Conservation (phyloP, 2,797 vertebrate genomes). For the Chromis chromis region DNA sequence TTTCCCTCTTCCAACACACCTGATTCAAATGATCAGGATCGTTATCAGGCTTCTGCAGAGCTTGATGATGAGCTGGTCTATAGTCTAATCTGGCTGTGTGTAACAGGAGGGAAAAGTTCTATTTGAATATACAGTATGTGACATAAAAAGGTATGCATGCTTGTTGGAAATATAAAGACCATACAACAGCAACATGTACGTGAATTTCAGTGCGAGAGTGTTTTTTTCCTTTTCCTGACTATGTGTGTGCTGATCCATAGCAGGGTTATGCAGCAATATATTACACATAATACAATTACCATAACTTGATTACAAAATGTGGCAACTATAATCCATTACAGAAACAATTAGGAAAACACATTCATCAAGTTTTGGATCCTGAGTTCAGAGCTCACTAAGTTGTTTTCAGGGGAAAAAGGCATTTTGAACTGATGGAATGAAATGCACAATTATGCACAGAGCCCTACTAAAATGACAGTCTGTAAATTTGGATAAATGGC, state of each 20-base stretch:
- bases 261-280: slow-evolving; percentile 24
- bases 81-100: too few relatives aligned
- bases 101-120: neutral
- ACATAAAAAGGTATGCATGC: neutral
- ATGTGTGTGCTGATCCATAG: slow-evolving; percentile 25
- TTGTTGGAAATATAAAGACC: neutral
- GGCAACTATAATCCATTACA: slow-evolving; percentile 42
- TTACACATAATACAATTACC: slow-evolving; percentile 43
- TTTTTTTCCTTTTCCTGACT: slow-evolving; percentile 6
- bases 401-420: slow-evolving; percentile 14
- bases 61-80: too few relatives aligned
- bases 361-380: slow-evolving; percentile 43
- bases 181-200: neutral
- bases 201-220: neutral
- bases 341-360: slow-evolving; percentile 40
- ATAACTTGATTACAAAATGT: slow-evolving; percentile 45
- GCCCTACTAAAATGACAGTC: slow-evolving; percentile 7
- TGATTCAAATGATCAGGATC: too few relatives aligned
- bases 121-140: neutral
- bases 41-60: too few relatives aligned
- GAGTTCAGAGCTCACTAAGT: slow-evolving; percentile 3
- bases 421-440: neutral
- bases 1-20: too few relatives aligned
- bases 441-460: neutral
- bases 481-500: slow-evolving; percentile 31